Percentiles rank a stretch among this genome's conserved stretches.
Evolutionary conservation across 2,888 invertebrate genomes (phyloP).

Genomic region (Macaria liturata): DNA sequence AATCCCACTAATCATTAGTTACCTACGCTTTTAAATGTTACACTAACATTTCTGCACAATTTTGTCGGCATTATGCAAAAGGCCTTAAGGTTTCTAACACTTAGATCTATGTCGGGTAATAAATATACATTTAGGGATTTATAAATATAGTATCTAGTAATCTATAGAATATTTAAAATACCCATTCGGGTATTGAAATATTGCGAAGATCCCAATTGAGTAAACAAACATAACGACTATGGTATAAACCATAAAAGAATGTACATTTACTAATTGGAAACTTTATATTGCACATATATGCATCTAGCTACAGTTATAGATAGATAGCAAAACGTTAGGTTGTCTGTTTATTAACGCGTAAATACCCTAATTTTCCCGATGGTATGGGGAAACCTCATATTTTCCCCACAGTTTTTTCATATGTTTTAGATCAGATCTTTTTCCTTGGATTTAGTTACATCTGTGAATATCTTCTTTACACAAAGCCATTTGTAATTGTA

Average conservation of each 20-base stretch:
- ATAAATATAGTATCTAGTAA: conserved; percentile 27
- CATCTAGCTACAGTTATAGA: conserved; percentile 28
- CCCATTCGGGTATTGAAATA: conserved; percentile 27
- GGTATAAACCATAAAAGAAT: conserved; percentile 26
- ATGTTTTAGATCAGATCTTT: conserved; percentile 5
- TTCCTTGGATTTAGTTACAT: background rate
- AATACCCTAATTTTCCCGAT: conserved; percentile 4
- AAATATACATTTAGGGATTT: conserved; percentile 29
- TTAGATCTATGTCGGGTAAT: conserved; percentile 17
- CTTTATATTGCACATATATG: conserved; percentile 32
- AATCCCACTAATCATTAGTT: no score
- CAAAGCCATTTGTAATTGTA: no score
- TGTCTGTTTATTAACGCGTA: conserved; percentile 2
- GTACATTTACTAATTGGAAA: conserved; percentile 25
- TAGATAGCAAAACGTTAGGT: conserved; percentile 23
- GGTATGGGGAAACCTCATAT: background rate
- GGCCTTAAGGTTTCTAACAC: conserved; percentile 11
- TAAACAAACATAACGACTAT: conserved; percentile 26
- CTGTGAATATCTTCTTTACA: no score
- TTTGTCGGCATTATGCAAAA: conserved; percentile 4
- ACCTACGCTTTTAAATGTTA: no score
- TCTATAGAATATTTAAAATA: conserved; percentile 24
- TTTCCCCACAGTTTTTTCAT: background rate
- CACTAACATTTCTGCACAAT: background rate
- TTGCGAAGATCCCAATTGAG: conserved; percentile 27